phyloP scores from a whole-genome alignment of 1,140 invertebrate species.

The Phortica variegata region DNA sequence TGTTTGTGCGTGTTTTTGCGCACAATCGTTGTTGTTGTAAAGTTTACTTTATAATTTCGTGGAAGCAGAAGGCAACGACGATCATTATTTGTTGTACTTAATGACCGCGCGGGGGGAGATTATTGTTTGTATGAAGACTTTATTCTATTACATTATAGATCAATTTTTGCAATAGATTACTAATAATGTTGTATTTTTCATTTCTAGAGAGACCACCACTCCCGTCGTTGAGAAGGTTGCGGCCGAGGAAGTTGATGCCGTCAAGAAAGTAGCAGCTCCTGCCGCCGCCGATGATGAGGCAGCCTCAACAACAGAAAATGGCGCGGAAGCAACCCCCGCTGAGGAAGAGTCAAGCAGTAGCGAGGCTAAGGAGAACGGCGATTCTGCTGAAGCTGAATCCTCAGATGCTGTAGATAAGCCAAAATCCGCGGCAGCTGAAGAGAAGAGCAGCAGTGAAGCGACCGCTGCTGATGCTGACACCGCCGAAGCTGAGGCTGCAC shows the following conservation, averaged over 20 bases:
- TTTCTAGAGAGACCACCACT: slow-evolving; percentile 46
- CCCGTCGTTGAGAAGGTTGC: slow-evolving; percentile 53
- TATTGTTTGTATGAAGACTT: not conserved
- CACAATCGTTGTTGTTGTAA: slow-evolving; percentile 24
- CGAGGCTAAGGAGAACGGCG: slow-evolving; percentile 29
- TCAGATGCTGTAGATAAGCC: slow-evolving; percentile 2
- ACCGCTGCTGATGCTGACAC: slow-evolving; percentile 14
- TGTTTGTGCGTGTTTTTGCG: slow-evolving; percentile 43
- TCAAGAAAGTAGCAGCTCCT: slow-evolving; percentile 36
- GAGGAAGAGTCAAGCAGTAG: slow-evolving; percentile 36
- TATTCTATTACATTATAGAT: too few species aligned
- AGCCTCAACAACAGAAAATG: slow-evolving; percentile 32
- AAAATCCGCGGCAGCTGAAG: slow-evolving; percentile 23
- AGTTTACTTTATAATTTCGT: too few species aligned
- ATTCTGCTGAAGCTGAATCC: slow-evolving; percentile 5
- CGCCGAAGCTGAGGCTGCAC: slow-evolving; percentile 32
- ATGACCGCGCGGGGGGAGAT: not conserved
- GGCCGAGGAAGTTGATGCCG: slow-evolving; percentile 49
- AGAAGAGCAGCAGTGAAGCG: slow-evolving; percentile 21
- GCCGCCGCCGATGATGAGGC: slow-evolving; percentile 33
- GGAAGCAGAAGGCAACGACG: not conserved
- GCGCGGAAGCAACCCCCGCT: slow-evolving; percentile 40
- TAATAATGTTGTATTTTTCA: not conserved
- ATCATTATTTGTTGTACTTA: too few species aligned
- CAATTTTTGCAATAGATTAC: too few species aligned